Conservation (phyloP, 1,140 invertebrate species). For the Micrasema minimum region DNA sequence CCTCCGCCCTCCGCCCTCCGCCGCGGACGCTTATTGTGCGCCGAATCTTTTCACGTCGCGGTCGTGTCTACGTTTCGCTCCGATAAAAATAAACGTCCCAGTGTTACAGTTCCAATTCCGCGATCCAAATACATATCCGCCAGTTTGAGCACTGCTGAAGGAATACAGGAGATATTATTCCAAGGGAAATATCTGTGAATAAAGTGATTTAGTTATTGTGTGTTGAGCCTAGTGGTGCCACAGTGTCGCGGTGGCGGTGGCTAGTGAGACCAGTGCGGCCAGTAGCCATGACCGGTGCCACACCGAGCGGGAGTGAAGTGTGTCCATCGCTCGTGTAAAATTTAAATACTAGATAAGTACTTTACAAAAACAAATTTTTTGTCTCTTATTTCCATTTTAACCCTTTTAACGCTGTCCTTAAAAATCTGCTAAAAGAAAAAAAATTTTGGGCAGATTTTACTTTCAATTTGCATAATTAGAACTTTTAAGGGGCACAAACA, state of each 20-base stretch:
- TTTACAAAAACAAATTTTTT: too few species aligned
- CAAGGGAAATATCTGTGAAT: too few species aligned
- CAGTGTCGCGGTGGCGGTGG: slow-evolving; percentile 6
- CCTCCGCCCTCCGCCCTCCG: slow-evolving; percentile 5
- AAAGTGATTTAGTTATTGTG: too few species aligned
- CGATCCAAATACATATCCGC: slow-evolving; percentile 18
- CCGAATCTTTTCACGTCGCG: slow-evolving; percentile 35
- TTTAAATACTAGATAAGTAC: too few species aligned
- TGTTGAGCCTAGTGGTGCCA: not conserved
- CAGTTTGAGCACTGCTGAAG: not conserved
- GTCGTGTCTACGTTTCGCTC: slow-evolving; percentile 35
- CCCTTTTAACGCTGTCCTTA: too few species aligned
- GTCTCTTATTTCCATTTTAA: too few species aligned
- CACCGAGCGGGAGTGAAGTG: slow-evolving; percentile 7
- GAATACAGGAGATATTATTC: too few species aligned
- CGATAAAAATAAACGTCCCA: slow-evolving; percentile 32
- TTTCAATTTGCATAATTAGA: too few species aligned
- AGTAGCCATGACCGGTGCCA: slow-evolving; percentile 12
- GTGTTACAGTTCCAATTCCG: slow-evolving; percentile 36
- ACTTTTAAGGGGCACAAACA: too few species aligned
- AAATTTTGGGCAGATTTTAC: too few species aligned
- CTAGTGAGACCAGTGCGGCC: not conserved
- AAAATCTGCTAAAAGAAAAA: too few species aligned
- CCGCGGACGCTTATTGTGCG: slow-evolving; percentile 29
- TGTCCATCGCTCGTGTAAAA: too few species aligned